Evolutionary conservation across 2,113 vertebrate species (phyloP).

Genomic region (Colistium nudipinnis): DNA sequence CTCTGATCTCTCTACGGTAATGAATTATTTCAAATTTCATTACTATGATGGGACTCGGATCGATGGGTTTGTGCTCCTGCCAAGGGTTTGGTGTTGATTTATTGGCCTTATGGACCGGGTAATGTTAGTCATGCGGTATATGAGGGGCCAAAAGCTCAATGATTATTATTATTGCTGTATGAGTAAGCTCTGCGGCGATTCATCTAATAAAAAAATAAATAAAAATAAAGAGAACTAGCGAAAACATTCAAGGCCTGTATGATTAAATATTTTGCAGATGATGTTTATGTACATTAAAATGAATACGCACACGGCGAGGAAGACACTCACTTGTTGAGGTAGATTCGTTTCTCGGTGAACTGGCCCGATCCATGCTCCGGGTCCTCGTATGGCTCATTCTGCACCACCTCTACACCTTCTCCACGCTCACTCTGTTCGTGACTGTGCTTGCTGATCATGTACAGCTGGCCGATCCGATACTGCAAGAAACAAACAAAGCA

Average conservation of each 20-base stretch:
- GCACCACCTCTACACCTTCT: constrained; percentile 94
- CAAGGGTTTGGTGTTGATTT: constrained; percentile 24
- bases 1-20: constrained; percentile 15
- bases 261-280: not conserved
- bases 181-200: not conserved
- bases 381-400: constrained; percentile 92
- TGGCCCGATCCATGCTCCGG: constrained; percentile 91
- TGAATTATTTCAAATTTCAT: constrained; percentile 37
- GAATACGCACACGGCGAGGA: not conserved
- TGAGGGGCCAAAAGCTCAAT: not conserved
- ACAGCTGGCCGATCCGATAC: constrained; percentile 95
- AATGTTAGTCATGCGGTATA: not conserved
- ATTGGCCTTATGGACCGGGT: not conserved
- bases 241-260: not conserved
- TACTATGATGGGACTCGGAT: constrained; percentile 26
- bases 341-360: constrained; percentile 94
- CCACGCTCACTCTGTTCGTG: constrained; percentile 95
- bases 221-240: not conserved
- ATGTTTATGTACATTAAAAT: not conserved
- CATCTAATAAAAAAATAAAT: not conserved
- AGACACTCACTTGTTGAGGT: constrained; percentile 91
- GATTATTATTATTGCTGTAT: constrained; percentile 4
- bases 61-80: constrained; percentile 20
- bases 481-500: constrained; percentile 63
- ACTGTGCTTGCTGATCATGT: constrained; percentile 98